Percentiles rank a stretch among this genome's conserved stretches.
phyloP scores from a whole-genome alignment of 2,888 invertebrate species.

The Sipha maydis region DNA sequence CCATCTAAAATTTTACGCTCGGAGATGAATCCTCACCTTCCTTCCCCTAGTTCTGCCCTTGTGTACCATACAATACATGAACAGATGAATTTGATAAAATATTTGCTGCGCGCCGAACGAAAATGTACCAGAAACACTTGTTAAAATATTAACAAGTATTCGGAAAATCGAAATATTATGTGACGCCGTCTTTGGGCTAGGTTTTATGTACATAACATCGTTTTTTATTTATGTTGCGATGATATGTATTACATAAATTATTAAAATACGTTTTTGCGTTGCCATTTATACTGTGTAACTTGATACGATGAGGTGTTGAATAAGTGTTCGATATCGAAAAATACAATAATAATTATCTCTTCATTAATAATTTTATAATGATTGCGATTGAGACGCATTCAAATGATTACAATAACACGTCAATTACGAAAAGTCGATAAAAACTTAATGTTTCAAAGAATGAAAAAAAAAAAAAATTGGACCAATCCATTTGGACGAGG shows the following conservation, averaged over 20 bases:
- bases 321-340: not conserved
- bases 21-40: too few species aligned
- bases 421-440: not conserved
- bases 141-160: too few species aligned
- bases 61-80: too few species aligned
- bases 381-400: not conserved
- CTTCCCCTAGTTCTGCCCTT: too few species aligned
- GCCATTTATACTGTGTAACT: not conserved
- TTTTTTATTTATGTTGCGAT: not conserved
- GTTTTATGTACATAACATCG: too few species aligned
- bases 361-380: not conserved
- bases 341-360: not conserved
- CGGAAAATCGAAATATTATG: too few species aligned
- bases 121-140: too few species aligned
- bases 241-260: not conserved
- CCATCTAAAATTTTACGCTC: too few species aligned
- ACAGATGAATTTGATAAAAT: too few species aligned
- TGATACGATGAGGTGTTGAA: not conserved
- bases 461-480: not conserved
- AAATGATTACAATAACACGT: not conserved
- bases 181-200: too few species aligned
- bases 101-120: too few species aligned
- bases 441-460: not conserved
- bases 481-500: constrained; percentile 1
- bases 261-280: not conserved